Evolutionary conservation across 1,140 invertebrate genomes (phyloP), one percentile per base, ranked within the genome.

Genomic region (Drosophila nikananu): DNA sequence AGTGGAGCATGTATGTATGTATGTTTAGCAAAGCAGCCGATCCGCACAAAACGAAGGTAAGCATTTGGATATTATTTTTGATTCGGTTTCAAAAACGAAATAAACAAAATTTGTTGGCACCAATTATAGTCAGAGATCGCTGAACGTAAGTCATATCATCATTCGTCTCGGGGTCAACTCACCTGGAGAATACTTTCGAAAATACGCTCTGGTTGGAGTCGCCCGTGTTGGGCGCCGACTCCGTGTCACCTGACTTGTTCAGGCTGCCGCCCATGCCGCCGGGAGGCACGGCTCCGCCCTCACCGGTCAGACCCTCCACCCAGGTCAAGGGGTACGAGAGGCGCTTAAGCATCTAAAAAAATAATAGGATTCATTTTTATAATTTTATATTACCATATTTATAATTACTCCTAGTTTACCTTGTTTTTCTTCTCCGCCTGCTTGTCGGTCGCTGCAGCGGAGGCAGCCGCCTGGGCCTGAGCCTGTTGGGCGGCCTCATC

Each of bases 151-250:
- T 44, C 32, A 13, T 30, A 27, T 3, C 15, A 39, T 32, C 48
- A 89, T 32, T 39, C 23, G 30, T 15, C 30, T 48, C 39, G 44
- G 37, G 13, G n/a, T 42, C 41, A 9, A 44, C 93, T 93, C 94
- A 97, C 97, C 97, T 97, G 92, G 96, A 97, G 92, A 97, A 97
- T 70, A 97, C 97, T 95, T 97, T 97, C 82, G 96, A 97, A 94
- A 97, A 97, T 63, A 97, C 95, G 77, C 96, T 96, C 66, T 93
- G 92, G 80, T 94, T 94, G 51, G 91, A 91, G 60, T 94, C 94
- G 55, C 94, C 93, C 27, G 93, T 93, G 52, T 93, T 93, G 57
- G 93, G 92, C 13, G 92, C 92, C 55, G 92, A 93, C 49, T 93
- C 92, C 35, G 81, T 77, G 75, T 91, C 92, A 66, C 63, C 86